These are phyloP conservation scores for Drosophila nannoptera DNA, from an alignment of 1,140 invertebrate species.

Conservation along the genomic window DNA sequence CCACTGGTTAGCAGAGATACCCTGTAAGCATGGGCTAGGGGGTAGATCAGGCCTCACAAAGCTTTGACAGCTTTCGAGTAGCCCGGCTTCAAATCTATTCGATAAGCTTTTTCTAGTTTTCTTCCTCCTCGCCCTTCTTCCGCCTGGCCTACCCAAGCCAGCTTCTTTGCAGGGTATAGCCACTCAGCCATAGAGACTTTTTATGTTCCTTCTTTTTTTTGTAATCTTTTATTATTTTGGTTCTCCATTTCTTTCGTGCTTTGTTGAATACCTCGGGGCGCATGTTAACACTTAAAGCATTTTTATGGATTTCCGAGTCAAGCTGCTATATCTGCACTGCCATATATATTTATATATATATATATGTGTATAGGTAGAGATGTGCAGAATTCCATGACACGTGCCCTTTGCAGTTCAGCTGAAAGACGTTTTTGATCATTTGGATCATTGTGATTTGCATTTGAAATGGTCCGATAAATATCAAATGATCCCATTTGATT, in stretches of 20 bases:
- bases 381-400: background rate
- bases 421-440: slow-evolving; percentile 31
- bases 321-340: background rate
- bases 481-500: slow-evolving; percentile 60
- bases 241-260: background rate
- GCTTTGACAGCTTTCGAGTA: too few species aligned
- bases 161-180: background rate
- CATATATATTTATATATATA: slow-evolving; percentile 15
- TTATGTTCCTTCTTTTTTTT: slow-evolving; percentile 28
- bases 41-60: too few species aligned
- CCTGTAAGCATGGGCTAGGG: background rate
- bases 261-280: slow-evolving; percentile 27
- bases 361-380: background rate
- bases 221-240: too few species aligned
- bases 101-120: too few species aligned
- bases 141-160: too few species aligned
- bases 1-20: slow-evolving; percentile 1
- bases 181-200: slow-evolving; percentile 23
- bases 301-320: slow-evolving; percentile 41
- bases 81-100: too few species aligned
- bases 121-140: too few species aligned
- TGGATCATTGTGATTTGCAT: background rate
- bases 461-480: slow-evolving; percentile 60
- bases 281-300: slow-evolving; percentile 68
- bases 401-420: slow-evolving; percentile 26